Conservation (phyloP, 2,113 vertebrate genomes). For the Apodemus sylvaticus region DNA sequence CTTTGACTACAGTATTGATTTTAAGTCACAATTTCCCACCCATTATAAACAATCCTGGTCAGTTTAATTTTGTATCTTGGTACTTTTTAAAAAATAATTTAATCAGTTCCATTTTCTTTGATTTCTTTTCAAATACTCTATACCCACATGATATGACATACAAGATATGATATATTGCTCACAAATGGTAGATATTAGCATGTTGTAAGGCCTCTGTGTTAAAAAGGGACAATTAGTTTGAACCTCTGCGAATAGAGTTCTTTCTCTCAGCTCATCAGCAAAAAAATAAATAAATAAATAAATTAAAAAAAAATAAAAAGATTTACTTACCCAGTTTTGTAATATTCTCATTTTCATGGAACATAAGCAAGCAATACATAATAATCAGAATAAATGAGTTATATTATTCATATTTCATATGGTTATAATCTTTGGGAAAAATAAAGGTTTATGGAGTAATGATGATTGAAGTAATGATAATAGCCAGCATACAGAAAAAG, state of each 20-base stretch:
- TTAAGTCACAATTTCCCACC: not conserved
- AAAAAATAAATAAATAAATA: no score
- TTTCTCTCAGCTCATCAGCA: not conserved
- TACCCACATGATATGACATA: not conserved
- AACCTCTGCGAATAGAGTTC: not conserved
- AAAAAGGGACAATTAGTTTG: not conserved
- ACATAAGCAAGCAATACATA: not conserved
- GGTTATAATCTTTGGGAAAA: not conserved
- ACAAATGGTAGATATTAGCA: not conserved
- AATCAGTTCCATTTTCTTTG: not conserved
- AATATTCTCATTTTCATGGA: not conserved
- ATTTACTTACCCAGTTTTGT: not conserved
- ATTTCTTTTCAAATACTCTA: not conserved
- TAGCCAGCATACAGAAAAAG: not conserved
- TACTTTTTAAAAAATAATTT: not conserved
- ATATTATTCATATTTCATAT: not conserved
- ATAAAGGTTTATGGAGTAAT: not conserved
- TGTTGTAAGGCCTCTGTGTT: not conserved
- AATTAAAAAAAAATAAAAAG: no score
- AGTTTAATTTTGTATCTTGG: not conserved
- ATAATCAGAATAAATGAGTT: not conserved
- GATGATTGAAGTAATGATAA: not conserved
- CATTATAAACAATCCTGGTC: slow-evolving; percentile 13
- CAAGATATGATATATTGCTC: not conserved
- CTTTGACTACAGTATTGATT: not conserved